phyloP scores from a whole-genome alignment of 2,797 vertebrate species.

The Phataginus tetradactyla region DNA sequence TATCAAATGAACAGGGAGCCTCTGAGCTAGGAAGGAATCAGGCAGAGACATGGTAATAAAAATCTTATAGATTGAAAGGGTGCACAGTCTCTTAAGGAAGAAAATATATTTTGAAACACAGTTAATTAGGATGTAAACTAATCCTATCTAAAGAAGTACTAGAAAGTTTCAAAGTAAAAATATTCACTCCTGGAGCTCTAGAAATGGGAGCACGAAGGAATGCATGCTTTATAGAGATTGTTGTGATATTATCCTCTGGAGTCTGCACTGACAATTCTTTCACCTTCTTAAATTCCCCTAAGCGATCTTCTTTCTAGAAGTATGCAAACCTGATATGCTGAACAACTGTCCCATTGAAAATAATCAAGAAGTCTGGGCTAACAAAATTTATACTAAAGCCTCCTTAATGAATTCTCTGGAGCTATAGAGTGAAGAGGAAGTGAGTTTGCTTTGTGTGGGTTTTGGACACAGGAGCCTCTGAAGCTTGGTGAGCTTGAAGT shows the following conservation, averaged over 20 bases:
- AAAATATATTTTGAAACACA: background rate
- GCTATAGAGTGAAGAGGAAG: background rate
- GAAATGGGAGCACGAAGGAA: background rate
- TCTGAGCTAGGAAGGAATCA: constrained; percentile 5
- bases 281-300: background rate
- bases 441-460: background rate
- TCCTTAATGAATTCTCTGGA: background rate
- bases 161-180: constrained; percentile 8
- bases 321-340: background rate
- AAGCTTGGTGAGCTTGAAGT: background rate
- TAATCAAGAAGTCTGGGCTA: background rate
- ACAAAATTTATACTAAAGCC: background rate
- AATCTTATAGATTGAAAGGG: constrained; percentile 32
- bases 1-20: constrained; percentile 69
- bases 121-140: constrained; percentile 13
- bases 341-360: background rate
- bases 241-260: background rate
- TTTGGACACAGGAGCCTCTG: background rate
- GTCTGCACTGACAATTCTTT: background rate
- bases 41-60: constrained; percentile 6
- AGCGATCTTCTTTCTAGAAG: background rate
- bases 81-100: background rate
- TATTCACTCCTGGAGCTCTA: background rate
- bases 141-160: background rate
- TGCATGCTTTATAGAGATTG: background rate